Evolutionary conservation across 1,140 invertebrate species (phyloP).

Genomic region (Bemisia tabaci): DNA sequence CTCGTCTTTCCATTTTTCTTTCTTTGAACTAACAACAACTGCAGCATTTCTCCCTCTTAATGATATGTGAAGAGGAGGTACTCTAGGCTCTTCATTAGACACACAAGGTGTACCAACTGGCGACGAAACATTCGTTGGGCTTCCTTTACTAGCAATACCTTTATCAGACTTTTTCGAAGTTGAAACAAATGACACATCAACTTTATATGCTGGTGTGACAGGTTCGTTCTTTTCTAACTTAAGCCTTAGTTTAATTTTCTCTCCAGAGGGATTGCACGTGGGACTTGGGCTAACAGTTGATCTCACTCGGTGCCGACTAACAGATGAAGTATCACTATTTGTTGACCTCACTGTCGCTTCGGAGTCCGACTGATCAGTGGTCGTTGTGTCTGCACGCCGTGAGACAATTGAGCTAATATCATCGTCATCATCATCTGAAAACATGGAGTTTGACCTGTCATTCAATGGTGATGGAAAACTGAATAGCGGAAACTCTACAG

Average conservation of each 20-base stretch:
- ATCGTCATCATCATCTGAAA: conserved; percentile 31
- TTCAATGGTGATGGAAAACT: conserved; percentile 37
- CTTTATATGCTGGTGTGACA: conserved; percentile 58
- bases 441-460: conserved; percentile 43
- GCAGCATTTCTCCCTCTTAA: conserved; percentile 69
- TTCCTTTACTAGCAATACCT: conserved; percentile 24
- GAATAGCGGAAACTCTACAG: conserved; percentile 34
- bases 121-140: background rate
- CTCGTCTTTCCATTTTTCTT: conserved; percentile 39
- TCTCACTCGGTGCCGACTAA: conserved; percentile 14
- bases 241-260: conserved; percentile 69
- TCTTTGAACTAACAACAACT: conserved; percentile 70
- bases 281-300: conserved; percentile 20
- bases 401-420: conserved; percentile 22
- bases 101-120: background rate
- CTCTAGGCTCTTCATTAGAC: conserved; percentile 47
- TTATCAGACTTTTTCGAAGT: conserved; percentile 37
- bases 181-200: conserved; percentile 54
- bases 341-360: conserved; percentile 42
- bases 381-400: conserved; percentile 34
- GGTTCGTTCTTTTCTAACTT: conserved; percentile 72
- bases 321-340: conserved; percentile 32
- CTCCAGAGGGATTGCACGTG: conserved; percentile 35
- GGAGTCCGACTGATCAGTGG: conserved; percentile 46
- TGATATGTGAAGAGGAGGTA: conserved; percentile 80